Percentiles rank a stretch among this genome's conserved stretches.
These are phyloP conservation scores for Spisula solida DNA, from an alignment of 2,888 invertebrate species.

Conservation along the genomic window DNA sequence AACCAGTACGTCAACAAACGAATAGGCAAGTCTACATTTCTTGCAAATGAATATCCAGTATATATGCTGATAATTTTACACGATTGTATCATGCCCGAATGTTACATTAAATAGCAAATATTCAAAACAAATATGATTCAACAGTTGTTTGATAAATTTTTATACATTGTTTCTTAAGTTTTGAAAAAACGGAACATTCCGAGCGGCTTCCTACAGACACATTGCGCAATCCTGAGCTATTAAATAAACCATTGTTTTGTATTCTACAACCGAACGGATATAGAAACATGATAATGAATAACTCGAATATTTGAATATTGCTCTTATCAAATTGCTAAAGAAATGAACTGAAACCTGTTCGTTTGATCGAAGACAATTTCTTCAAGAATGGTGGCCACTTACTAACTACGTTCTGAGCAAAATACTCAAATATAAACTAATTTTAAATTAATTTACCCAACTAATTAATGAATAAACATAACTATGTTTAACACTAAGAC, in stretches of 20 bases:
- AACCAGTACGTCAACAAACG: background rate
- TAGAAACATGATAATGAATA: no score
- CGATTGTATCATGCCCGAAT: background rate
- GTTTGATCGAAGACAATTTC: conserved; percentile 14
- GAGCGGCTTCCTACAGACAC: no score
- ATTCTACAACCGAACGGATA: no score
- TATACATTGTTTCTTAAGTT: no score
- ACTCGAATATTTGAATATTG: background rate
- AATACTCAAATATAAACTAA: no score
- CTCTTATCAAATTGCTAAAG: background rate
- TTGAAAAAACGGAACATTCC: no score
- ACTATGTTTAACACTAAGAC: no score
- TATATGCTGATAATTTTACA: background rate
- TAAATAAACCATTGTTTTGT: no score
- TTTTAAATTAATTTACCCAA: background rate
- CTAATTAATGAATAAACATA: background rate
- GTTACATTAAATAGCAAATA: background rate
- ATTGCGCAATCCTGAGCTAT: no score
- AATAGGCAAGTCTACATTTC: conserved; percentile 2
- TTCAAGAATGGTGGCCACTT: background rate
- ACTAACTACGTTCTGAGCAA: background rate
- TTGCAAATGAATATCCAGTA: conserved; percentile 10
- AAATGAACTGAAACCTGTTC: background rate
- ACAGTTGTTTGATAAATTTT: no score
- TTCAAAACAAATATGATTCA: background rate